phyloP scores from a whole-genome alignment of 92 coral and sea anemone genomes.

The Phenganax stokvisi region DNA sequence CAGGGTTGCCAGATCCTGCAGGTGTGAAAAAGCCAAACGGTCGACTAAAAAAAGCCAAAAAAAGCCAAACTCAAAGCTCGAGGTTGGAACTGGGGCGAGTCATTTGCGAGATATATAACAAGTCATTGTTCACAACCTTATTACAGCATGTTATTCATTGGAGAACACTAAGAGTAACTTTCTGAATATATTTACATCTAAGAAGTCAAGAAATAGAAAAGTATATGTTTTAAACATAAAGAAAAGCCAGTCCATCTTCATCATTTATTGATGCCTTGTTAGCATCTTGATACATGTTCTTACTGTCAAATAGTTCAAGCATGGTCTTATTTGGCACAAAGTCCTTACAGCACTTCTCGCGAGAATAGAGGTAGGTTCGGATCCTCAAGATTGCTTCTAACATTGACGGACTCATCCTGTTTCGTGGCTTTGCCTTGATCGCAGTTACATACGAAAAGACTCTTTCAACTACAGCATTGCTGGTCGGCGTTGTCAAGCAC shows the following conservation, averaged over 20 bases:
- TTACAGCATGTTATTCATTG: no score
- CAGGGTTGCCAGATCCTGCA: no score
- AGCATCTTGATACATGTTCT: constrained; percentile 3
- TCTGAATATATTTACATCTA: background rate
- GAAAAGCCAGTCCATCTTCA: background rate
- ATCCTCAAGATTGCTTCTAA: constrained; percentile 8
- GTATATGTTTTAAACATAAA: no score
- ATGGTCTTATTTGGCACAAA: background rate
- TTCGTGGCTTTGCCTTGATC: constrained; percentile 5
- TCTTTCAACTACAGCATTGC: constrained; percentile 15
- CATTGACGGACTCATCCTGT: constrained; percentile 9
- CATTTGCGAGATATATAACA: no score
- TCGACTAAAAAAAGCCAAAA: no score
- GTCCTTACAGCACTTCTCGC: constrained; percentile 16
- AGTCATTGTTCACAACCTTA: no score
- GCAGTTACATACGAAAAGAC: constrained; percentile 8
- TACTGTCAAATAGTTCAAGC: constrained; percentile 1
- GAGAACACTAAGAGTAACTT: background rate
- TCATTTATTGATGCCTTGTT: background rate
- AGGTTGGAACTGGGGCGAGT: no score
- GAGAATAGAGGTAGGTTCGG: constrained; percentile 1
- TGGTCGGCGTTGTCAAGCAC: constrained; percentile 12
- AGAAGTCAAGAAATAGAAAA: no score
- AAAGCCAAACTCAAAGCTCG: no score
- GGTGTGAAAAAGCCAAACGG: no score